phyloP scores from a whole-genome alignment of 2,113 vertebrate species.

The Crocuta crocuta region DNA sequence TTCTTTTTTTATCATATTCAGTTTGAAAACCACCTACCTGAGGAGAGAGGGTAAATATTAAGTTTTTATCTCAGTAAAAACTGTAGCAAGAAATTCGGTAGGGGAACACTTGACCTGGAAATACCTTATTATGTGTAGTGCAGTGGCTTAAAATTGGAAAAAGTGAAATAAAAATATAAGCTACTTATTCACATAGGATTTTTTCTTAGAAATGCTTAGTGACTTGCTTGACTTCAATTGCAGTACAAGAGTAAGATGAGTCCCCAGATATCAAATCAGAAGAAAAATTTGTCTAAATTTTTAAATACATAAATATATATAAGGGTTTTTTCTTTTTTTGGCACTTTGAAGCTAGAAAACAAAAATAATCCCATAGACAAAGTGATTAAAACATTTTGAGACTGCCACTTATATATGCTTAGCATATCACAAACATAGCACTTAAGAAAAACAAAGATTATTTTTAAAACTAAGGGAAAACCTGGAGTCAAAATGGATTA shows the following conservation, averaged over 20 bases:
- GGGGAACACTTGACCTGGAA: conserved; percentile 58
- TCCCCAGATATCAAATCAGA: conserved; percentile 65
- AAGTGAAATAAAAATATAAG: conserved; percentile 69
- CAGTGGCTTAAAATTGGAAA: conserved; percentile 29
- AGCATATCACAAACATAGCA: neutral
- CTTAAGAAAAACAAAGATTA: neutral
- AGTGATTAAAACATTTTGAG: conserved; percentile 41
- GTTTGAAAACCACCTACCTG: neutral
- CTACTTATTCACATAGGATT: conserved; percentile 68
- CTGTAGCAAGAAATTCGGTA: neutral
- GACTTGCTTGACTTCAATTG: conserved; percentile 77
- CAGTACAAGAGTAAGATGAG: conserved; percentile 54
- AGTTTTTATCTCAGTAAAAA: conserved; percentile 17
- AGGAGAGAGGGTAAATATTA: neutral
- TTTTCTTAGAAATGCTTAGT: conserved; percentile 73
- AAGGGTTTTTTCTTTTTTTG: conserved; percentile 9
- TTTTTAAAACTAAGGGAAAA: neutral
- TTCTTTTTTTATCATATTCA: neutral
- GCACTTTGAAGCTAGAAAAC: conserved; percentile 34
- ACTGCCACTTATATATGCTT: neutral
- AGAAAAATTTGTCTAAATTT: conserved; percentile 41
- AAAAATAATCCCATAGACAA: conserved; percentile 40
- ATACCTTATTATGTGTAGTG: conserved; percentile 21
- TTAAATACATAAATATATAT: neutral
- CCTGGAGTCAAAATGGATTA: neutral